A percentile compares a stretch with the other conserved stretches of the same genome.
Evolutionary conservation across 1,140 invertebrate genomes (phyloP).

Genomic region (Eurytemora carolleeae): DNA sequence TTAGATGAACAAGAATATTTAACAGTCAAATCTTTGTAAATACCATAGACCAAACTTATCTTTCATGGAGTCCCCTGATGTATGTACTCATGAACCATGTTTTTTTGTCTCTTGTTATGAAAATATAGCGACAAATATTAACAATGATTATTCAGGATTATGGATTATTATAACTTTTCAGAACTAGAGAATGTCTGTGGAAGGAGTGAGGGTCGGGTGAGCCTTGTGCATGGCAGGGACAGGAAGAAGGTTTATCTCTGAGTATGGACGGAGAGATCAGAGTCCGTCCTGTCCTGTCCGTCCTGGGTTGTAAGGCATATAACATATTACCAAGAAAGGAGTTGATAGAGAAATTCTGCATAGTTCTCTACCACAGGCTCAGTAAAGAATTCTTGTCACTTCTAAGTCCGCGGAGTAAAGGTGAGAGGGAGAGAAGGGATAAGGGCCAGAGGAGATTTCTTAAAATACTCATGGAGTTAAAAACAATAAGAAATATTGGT

Average conservation of each 20-base stretch:
- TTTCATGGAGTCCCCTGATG: no score
- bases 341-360: neutral
- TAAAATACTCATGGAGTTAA: neutral
- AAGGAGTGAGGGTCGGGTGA: neutral
- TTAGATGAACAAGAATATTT: no score
- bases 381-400: neutral
- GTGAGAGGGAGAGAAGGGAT: neutral
- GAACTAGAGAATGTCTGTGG: neutral
- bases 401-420: neutral
- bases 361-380: neutral
- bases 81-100: no score
- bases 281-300: constrained; percentile 28
- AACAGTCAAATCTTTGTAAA: no score
- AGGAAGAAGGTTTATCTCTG: constrained; percentile 32
- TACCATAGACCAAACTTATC: no score
- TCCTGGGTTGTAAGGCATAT: neutral
- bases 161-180: no score
- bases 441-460: neutral
- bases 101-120: no score
- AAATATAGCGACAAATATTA: no score
- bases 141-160: no score
- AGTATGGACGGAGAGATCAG: constrained; percentile 76
- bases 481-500: no score
- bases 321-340: neutral
- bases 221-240: neutral